phyloP scores from a whole-genome alignment of 2,888 invertebrate species.

The Nymphalis urticae region DNA sequence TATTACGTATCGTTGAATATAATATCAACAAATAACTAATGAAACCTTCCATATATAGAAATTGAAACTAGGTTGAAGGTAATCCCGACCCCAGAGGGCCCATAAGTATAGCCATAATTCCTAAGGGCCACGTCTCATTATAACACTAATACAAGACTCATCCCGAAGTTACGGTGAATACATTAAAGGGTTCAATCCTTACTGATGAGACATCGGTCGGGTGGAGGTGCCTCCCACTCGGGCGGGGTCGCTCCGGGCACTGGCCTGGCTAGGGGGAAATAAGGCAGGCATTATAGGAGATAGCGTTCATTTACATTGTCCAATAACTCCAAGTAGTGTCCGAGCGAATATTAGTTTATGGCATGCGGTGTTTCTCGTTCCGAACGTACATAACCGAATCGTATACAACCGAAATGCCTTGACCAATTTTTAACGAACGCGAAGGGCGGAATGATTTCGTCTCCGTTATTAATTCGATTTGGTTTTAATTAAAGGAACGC shows the following conservation, averaged over 20 bases:
- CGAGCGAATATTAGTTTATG: conserved; percentile 80
- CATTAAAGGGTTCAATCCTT: conserved; percentile 82
- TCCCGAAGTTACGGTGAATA: conserved; percentile 82
- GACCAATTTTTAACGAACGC: conserved; percentile 48
- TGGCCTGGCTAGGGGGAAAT: conserved; percentile 72
- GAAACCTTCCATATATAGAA: conserved; percentile 69
- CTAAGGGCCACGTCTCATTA: conserved; percentile 81
- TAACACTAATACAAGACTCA: conserved; percentile 82
- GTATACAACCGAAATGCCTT: conserved; percentile 40
- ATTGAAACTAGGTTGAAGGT: conserved; percentile 77
- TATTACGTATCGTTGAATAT: conserved; percentile 30
- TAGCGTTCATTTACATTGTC: conserved; percentile 83
- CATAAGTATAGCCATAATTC: conserved; percentile 79
- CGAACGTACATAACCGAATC: conserved; percentile 42
- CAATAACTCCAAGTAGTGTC: conserved; percentile 82
- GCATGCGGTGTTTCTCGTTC: conserved; percentile 57
- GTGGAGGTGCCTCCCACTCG: conserved; percentile 58
- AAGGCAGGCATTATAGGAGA: conserved; percentile 81
- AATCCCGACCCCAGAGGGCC: conserved; percentile 68
- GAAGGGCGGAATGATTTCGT: conserved; percentile 67
- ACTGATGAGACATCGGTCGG: conserved; percentile 80
- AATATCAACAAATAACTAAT: conserved; percentile 46
- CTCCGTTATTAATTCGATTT: conserved; percentile 75
- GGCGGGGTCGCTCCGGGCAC: conserved; percentile 70
- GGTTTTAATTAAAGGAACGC: conserved; percentile 75